Evolutionary conservation across 2,888 invertebrate genomes (phyloP), one percentile per base, ranked within the genome.

Genomic region (Venusia cambrica): DNA sequence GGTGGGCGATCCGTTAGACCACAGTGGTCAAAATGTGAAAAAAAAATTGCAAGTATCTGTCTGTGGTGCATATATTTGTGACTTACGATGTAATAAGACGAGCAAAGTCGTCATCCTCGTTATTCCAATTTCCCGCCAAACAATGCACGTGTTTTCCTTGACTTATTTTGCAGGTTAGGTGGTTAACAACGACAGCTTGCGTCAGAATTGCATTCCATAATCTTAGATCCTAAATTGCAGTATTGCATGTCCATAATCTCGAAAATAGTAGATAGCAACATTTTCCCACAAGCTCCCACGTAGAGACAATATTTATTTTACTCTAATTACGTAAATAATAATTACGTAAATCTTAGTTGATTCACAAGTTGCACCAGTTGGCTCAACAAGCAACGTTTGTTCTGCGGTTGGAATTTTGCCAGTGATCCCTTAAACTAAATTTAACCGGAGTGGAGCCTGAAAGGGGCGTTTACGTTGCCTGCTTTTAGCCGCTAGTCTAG

Each of bases 361-460:
- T 29, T 25, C 19, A 14, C 15, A 18, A 31, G 30, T 37, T 27
- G 24, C 31, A 35, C 26, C 31, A 15, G 28, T 32, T 33, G 14
- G 32, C 34, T 43, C 28, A 38, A 38, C 37, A 40, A 45, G 39
- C 34, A 46, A 47, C 47, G 50, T 61, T 59, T 61, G 52, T 54
- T 56, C 39, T 54, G 51, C 33, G 59, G 53, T 62, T 71, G 67
- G 66, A 58, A 21, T 52, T 44, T 22, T 59, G 68, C 66, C 68
- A 71, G 56, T 48, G 46, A 57, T 58, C 54, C 59, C 52, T 55
- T 55, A 55, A 59, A 56, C 57, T 51, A 49, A 57, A 57, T 64
- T 60, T 62, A 61, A 64, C 48, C 51, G 38, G 45, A 52, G 48
- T 52, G 45, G n/a, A 46, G 41, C 54, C 53, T 46, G 39, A 38